phyloP scores from a whole-genome alignment of 2,888 invertebrate genomes.

The Hyposoter didymator region DNA sequence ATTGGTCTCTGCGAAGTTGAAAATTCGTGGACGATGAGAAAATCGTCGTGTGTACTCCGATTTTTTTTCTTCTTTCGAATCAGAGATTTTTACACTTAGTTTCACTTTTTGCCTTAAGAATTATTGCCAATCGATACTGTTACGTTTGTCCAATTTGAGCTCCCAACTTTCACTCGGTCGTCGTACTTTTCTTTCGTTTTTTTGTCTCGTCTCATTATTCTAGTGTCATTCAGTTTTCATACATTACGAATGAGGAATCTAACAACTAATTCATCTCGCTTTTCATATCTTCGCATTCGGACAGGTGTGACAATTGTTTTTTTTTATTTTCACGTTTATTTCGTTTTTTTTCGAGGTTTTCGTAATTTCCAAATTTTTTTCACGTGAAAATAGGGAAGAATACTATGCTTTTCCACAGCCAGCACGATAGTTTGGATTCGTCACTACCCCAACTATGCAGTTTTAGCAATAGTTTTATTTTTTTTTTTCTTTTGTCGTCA shows the following conservation, averaged over 20 bases:
- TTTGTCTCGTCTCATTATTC: constrained; percentile 20
- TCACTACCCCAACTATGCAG: constrained; percentile 69
- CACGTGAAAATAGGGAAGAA: constrained; percentile 67
- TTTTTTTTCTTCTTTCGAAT: background rate
- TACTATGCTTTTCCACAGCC: constrained; percentile 76
- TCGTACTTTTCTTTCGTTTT: constrained; percentile 13
- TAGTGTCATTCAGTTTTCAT: constrained; percentile 46
- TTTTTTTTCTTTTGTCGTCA: constrained; percentile 27
- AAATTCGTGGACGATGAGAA: constrained; percentile 2
- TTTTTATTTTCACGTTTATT: constrained; percentile 26
- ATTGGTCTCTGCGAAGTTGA: background rate
- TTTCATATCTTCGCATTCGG: constrained; percentile 48
- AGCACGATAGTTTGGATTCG: constrained; percentile 75
- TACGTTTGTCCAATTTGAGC: constrained; percentile 38
- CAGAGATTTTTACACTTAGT: background rate
- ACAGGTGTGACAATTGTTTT: constrained; percentile 37
- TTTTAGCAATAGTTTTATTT: constrained; percentile 60
- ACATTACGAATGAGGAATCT: constrained; percentile 53
- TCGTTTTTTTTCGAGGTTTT: background rate
- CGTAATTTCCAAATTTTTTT: constrained; percentile 38
- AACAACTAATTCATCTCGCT: constrained; percentile 43
- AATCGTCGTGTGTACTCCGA: background rate
- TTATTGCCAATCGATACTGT: constrained; percentile 44
- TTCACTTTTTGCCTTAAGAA: background rate
- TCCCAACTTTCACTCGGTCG: constrained; percentile 14